Conservation (phyloP, 2,888 invertebrate species). For the Agrilus cyanescens region DNA sequence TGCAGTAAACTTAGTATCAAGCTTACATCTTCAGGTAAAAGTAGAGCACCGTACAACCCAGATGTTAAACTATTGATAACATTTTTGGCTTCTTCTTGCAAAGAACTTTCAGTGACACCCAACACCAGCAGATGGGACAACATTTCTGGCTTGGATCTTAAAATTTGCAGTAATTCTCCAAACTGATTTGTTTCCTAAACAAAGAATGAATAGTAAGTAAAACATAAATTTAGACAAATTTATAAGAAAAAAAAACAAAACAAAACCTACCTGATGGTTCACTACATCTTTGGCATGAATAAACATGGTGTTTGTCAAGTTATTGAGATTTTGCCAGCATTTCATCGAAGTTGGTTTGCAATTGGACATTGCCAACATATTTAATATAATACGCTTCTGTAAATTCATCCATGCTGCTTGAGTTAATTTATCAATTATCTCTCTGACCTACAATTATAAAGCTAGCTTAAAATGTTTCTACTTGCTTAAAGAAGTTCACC, state of each 20-base stretch:
- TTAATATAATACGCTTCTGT: slow-evolving; percentile 73
- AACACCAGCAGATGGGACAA: slow-evolving; percentile 56
- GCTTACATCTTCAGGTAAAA: slow-evolving; percentile 63
- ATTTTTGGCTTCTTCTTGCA: slow-evolving; percentile 22
- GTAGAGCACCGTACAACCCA: slow-evolving; percentile 61
- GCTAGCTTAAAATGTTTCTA: background rate
- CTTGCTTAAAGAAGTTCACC: slow-evolving; percentile 34
- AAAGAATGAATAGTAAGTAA: slow-evolving; percentile 1
- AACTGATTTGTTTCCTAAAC: slow-evolving; percentile 15
- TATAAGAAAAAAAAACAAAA: background rate
- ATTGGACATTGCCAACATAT: slow-evolving; percentile 56
- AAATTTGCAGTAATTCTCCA: slow-evolving; percentile 44
- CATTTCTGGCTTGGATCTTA: slow-evolving; percentile 57
- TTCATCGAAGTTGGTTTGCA: slow-evolving; percentile 64
- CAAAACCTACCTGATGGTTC: slow-evolving; percentile 60
- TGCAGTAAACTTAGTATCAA: slow-evolving; percentile 51
- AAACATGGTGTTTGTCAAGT: slow-evolving; percentile 52
- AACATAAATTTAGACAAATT: background rate
- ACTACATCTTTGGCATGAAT: slow-evolving; percentile 73
- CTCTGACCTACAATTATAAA: slow-evolving; percentile 33
- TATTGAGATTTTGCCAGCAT: slow-evolving; percentile 60
- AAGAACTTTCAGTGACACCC: slow-evolving; percentile 46
- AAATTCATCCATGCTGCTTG: slow-evolving; percentile 80
- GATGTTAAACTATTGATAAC: slow-evolving; percentile 47
- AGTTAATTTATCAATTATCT: slow-evolving; percentile 45